phyloP scores from a whole-genome alignment of 2,113 vertebrate genomes.

The Zapornia atra region DNA sequence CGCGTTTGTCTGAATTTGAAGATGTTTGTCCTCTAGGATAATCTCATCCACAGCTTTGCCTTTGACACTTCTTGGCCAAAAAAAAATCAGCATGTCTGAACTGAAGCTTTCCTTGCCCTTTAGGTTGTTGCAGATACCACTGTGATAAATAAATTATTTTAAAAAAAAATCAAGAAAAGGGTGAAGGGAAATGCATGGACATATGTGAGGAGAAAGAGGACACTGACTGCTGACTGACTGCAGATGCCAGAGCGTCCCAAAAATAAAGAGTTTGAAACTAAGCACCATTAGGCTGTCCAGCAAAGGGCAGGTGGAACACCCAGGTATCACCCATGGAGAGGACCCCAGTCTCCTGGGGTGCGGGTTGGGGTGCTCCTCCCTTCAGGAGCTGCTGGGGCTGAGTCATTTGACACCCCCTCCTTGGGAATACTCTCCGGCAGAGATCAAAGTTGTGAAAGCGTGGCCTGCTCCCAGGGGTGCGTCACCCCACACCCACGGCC shows the following conservation, averaged over 20 bases:
- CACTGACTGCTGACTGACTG: neutral
- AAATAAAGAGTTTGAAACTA: neutral
- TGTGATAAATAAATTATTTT: neutral
- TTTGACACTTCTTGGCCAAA: neutral
- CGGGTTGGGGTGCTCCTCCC: neutral
- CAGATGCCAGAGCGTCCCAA: neutral
- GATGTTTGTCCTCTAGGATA: neutral
- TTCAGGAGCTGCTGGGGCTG: neutral
- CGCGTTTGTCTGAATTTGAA: neutral
- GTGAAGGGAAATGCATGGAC: neutral
- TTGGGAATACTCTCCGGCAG: slow-evolving; percentile 11
- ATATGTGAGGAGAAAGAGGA: neutral
- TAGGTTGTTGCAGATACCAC: neutral
- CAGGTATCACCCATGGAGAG: neutral
- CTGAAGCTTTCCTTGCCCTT: neutral
- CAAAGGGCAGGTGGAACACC: neutral
- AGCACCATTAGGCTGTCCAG: neutral
- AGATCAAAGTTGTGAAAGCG: neutral
- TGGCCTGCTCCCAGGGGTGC: neutral
- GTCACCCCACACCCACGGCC: neutral
- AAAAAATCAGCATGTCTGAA: neutral
- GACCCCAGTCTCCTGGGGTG: neutral
- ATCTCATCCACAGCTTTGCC: neutral
- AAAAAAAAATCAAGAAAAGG: neutral
- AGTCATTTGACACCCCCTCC: neutral